These are phyloP conservation scores for Cyrtorhinus lividipennis DNA, from an alignment of 1,140 invertebrate species.

Conservation along the genomic window DNA sequence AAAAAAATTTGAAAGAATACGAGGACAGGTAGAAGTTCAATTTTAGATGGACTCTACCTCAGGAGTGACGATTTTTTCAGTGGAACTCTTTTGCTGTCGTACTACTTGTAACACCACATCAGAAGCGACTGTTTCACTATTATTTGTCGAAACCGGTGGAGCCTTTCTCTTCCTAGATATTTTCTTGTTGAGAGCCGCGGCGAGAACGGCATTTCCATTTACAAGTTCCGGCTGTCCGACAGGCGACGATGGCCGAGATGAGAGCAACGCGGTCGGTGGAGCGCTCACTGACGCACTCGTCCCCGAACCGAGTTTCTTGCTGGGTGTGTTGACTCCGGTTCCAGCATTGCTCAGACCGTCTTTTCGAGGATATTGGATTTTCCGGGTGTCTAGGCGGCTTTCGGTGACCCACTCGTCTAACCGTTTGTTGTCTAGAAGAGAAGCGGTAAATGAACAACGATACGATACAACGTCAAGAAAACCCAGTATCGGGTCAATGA, in stretches of 20 bases:
- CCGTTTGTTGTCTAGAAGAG: constrained; percentile 77
- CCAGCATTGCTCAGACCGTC: constrained; percentile 45
- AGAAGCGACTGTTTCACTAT: too few relatives aligned
- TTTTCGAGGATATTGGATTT: constrained; percentile 76
- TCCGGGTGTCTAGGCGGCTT: constrained; percentile 77
- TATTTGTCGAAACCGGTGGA: too few relatives aligned
- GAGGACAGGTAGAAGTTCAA: too few relatives aligned
- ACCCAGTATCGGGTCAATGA: neutral
- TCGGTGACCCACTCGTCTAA: constrained; percentile 95
- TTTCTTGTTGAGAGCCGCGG: constrained; percentile 65
- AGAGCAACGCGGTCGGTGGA: constrained; percentile 7
- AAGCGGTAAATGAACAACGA: constrained; percentile 28
- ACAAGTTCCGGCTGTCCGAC: constrained; percentile 41
- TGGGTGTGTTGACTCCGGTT: constrained; percentile 56
- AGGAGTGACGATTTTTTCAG: too few relatives aligned
- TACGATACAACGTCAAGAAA: neutral
- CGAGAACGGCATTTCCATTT: constrained; percentile 61
- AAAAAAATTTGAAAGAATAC: too few relatives aligned
- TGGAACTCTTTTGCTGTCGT: too few relatives aligned
- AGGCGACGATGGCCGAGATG: constrained; percentile 49
- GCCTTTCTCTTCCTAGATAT: constrained; percentile 55
- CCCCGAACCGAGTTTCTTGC: constrained; percentile 35
- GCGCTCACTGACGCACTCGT: constrained; percentile 19
- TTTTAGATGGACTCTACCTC: too few relatives aligned
- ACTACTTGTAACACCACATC: too few relatives aligned